These are phyloP conservation scores for Sabatieria punctata DNA, from an alignment of 2,888 invertebrate species.

Conservation along the genomic window DNA sequence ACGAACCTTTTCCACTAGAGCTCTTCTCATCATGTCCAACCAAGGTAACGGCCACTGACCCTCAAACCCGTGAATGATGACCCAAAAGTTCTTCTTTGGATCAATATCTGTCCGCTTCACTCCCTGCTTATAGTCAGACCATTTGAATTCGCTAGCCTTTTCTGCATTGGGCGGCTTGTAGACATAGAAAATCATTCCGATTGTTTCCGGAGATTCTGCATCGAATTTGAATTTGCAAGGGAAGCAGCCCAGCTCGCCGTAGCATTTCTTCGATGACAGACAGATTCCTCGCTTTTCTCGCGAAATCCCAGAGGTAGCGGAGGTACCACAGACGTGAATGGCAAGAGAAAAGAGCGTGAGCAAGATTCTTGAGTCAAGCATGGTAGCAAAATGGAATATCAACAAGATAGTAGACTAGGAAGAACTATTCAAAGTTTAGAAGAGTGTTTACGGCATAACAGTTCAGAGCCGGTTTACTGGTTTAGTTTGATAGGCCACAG, in stretches of 20 bases:
- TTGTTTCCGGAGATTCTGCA: not conserved
- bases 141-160: not conserved
- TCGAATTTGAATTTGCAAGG: not conserved
- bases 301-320: too few species aligned
- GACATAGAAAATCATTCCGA: not conserved
- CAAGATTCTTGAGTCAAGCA: too few species aligned
- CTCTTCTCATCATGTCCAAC: not conserved
- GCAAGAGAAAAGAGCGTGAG: too few species aligned
- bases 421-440: too few species aligned
- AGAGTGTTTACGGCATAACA: too few species aligned
- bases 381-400: too few species aligned
- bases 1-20: not conserved
- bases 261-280: too few species aligned
- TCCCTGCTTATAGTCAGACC: not conserved
- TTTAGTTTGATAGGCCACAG: too few species aligned
- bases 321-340: too few species aligned
- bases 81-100: not conserved
- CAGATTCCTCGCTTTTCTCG: too few species aligned
- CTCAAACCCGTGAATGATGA: constrained; percentile 7
- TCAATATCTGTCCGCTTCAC: not conserved
- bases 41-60: constrained; percentile 2
- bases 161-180: not conserved
- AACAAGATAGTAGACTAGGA: too few species aligned
- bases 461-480: too few species aligned
- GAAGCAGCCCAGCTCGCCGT: constrained; percentile 2